These are phyloP conservation scores for Pipistrellus pygmaeus DNA, from an alignment of 2,797 vertebrate species.

Conservation along the genomic window DNA sequence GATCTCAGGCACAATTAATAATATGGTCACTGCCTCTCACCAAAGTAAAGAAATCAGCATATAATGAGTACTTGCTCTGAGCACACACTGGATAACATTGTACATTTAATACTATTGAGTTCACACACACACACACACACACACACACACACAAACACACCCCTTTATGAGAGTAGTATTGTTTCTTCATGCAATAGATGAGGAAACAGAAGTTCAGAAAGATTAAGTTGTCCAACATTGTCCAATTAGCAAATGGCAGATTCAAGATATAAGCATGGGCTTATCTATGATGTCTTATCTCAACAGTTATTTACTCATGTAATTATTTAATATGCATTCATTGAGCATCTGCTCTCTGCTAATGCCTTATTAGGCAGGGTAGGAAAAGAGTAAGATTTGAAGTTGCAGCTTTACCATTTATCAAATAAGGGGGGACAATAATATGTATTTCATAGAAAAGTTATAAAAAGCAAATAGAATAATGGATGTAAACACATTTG, in stretches of 20 bases:
- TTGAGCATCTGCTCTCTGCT: neutral
- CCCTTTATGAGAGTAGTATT: neutral
- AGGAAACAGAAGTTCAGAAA: constrained; percentile 15
- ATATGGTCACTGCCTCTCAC: neutral
- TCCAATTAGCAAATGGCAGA: neutral
- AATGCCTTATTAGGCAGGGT: neutral
- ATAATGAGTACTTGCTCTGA: neutral
- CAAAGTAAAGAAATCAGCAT: neutral
- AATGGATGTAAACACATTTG: neutral
- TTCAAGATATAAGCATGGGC: neutral
- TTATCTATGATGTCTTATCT: neutral
- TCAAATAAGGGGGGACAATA: neutral
- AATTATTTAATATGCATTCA: neutral
- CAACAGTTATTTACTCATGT: neutral
- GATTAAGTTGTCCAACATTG: neutral
- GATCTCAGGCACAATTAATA: neutral
- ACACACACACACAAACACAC: no score
- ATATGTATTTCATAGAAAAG: neutral
- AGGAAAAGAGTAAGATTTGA: neutral
- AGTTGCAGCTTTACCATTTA: neutral
- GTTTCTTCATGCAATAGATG: neutral
- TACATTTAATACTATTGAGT: neutral
- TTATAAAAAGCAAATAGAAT: neutral
- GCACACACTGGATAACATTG: neutral
- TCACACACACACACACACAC: neutral